Evolutionary conservation across 2,113 vertebrate species (phyloP), one percentile per base, ranked within the genome.

Genomic region (Pungitius pungitius): DNA sequence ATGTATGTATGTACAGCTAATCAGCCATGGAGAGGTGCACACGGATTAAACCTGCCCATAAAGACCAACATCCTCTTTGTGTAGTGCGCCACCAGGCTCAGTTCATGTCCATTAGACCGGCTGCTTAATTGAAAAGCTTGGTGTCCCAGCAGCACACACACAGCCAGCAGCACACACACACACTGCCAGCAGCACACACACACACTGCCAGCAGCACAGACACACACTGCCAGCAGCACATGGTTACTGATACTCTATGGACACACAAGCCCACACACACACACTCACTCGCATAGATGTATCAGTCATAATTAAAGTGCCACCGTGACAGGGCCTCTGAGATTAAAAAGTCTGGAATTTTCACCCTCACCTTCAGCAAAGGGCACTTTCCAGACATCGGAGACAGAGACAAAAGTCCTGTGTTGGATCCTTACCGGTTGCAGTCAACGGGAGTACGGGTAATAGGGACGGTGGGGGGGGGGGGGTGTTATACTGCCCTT

Each of bases 251-350:
- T 73, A 70, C 60, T 59, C 35, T 64, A 35, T 26, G 59, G 33
- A 82, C 81, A 69, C 75, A 61, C 61, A 61, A 14, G 17, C 52
- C 8, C 68, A 27, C 45, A 59, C 73, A 47, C 14, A 63, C 30
- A 35, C 33, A 35, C 6, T 5, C 33, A 35, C 61, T 20, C 68
- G 61, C 72, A 73, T 59, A 39, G 45, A 60, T 45, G 40, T 81
- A 89, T 85, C 79, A 77, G 81, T 92, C 88, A 89, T 90, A 91
- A 91, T 91, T 89, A 92, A 90, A 90, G 39, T 66, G 62, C 74
- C 73, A 87, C 64, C 45, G 78, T 75, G 89, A 89, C 87, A 83
- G 82, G 54, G 67, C 51, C 56, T 80, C 66, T 54, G 68, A 89
- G 90, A 92, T 90, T 88, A 90, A 90, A 89, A 88, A 85, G 87